phyloP scores from a whole-genome alignment of 2,888 invertebrate genomes.

The Rhamnusium bicolor region DNA sequence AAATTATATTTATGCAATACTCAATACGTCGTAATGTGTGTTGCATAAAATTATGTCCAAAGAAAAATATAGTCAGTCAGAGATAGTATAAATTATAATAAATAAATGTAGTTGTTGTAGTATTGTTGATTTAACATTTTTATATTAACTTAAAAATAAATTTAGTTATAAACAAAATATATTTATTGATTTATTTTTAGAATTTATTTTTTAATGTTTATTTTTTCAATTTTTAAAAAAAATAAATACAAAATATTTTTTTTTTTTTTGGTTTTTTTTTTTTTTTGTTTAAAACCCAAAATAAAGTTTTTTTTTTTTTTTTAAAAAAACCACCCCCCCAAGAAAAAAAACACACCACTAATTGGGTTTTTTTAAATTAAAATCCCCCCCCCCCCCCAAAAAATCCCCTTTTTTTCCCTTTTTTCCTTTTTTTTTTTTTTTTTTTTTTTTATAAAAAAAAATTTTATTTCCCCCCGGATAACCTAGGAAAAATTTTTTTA shows the following conservation, averaged over 20 bases:
- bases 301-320: no score
- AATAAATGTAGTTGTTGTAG: background rate
- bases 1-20: constrained; percentile 17
- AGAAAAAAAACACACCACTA: no score
- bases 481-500: no score
- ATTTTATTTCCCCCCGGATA: no score
- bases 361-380: no score
- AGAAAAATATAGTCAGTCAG: constrained; percentile 21
- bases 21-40: background rate
- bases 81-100: background rate
- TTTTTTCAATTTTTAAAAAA: constrained; percentile 28
- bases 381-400: no score
- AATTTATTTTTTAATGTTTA: constrained; percentile 16
- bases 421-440: no score
- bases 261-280: background rate
- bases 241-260: background rate
- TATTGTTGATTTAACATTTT: constrained; percentile 4
- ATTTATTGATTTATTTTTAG: constrained; percentile 32
- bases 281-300: no score
- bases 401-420: no score
- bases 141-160: constrained; percentile 3
- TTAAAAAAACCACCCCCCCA: no score
- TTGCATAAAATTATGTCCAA: constrained; percentile 20
- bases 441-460: no score
- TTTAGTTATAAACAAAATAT: constrained; percentile 13